Percentiles rank a stretch among this genome's conserved stretches.
phyloP scores from a whole-genome alignment of 2,797 vertebrate species.

The Esox masquinongy region DNA sequence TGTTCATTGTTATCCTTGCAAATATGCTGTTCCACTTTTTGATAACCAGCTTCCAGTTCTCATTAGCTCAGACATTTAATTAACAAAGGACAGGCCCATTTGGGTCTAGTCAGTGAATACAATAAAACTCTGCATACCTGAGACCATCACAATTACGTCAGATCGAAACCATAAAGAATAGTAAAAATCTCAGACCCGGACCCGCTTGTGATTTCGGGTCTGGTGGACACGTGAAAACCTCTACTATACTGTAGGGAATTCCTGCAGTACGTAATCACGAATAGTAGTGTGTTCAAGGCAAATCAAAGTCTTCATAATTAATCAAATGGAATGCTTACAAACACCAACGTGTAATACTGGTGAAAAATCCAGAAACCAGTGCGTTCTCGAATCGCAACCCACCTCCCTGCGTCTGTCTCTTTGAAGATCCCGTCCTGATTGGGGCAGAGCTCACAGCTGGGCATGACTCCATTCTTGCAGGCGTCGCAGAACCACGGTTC shows the following conservation, averaged over 20 bases:
- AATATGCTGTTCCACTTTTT: too few species aligned
- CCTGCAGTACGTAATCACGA: background rate
- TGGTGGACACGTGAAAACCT: background rate
- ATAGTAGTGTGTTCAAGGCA: background rate
- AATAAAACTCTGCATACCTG: too few species aligned
- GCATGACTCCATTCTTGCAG: constrained; percentile 94
- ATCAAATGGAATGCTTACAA: background rate
- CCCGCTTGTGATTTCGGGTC: too few species aligned
- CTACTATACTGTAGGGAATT: background rate
- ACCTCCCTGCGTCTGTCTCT: constrained; percentile 98
- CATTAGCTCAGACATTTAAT: too few species aligned
- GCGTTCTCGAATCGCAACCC: constrained; percentile 29
- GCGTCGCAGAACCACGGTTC: constrained; percentile 99
- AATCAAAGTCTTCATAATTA: background rate
- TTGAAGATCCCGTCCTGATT: constrained; percentile 99
- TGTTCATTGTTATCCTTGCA: too few species aligned
- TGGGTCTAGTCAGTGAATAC: too few species aligned
- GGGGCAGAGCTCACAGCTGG: constrained; percentile 96
- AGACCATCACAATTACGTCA: too few species aligned
- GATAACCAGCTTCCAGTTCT: too few species aligned
- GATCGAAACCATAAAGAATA: too few species aligned
- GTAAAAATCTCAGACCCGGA: too few species aligned
- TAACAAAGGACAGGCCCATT: too few species aligned
- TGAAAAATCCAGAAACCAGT: background rate
- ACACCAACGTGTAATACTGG: background rate